Percentiles rank a stretch among this genome's conserved stretches.
Conservation (phyloP, 2,113 vertebrate genomes). For the Mirounga angustirostris region DNA sequence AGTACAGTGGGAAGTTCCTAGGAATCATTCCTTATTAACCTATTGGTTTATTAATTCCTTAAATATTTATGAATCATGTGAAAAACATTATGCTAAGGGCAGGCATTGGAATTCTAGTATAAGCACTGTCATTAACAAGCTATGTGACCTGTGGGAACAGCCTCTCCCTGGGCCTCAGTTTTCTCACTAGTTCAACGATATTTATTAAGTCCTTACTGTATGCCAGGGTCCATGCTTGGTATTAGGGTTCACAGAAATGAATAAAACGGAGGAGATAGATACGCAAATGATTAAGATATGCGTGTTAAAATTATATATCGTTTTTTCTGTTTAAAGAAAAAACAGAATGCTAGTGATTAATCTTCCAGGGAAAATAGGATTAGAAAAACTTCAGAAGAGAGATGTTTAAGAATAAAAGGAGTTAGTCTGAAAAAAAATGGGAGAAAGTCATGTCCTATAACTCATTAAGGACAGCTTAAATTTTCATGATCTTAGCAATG, state of each 20-base stretch:
- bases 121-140: neutral
- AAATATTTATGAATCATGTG: neutral
- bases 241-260: neutral
- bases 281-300: neutral
- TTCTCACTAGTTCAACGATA: neutral
- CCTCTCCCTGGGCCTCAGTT: neutral
- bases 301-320: neutral
- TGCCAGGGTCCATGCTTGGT: neutral
- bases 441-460: neutral
- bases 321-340: neutral
- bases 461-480: neutral
- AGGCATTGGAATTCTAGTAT: neutral
- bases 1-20: neutral
- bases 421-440: neutral
- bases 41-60: neutral
- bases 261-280: neutral
- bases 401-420: slow-evolving; percentile 11
- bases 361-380: neutral
- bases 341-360: neutral
- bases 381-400: neutral
- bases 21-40: neutral
- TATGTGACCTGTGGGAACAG: neutral
- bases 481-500: neutral
- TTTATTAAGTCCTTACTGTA: neutral
- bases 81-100: neutral